phyloP scores from a whole-genome alignment of 2,888 invertebrate species.

The Lepidocyrtoides sp. region DNA sequence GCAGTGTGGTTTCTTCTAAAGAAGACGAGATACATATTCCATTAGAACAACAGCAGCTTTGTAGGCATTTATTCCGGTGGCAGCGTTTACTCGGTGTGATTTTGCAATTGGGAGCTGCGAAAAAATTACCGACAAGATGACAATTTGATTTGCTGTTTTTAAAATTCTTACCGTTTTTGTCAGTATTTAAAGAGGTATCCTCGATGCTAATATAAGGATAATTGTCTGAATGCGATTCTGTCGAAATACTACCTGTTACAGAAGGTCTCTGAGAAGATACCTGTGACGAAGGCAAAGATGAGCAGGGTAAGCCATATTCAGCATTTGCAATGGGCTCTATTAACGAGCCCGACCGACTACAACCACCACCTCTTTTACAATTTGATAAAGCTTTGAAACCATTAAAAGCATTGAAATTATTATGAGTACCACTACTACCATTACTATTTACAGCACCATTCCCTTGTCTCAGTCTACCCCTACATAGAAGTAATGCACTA shows the following conservation, averaged over 20 bases:
- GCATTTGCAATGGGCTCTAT: slow-evolving; percentile 54
- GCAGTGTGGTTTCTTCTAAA: not conserved
- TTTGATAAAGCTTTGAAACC: slow-evolving; percentile 27
- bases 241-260: no score
- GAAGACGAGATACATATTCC: not conserved
- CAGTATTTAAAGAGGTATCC: no score
- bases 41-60: not conserved
- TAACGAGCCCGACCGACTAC: slow-evolving; percentile 38
- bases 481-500: not conserved
- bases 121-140: slow-evolving; percentile 44
- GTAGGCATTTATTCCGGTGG: not conserved
- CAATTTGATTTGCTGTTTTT: no score
- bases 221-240: no score
- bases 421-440: slow-evolving; percentile 29
- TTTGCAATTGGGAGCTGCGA: slow-evolving; percentile 39
- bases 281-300: slow-evolving; percentile 47
- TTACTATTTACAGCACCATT: not conserved
- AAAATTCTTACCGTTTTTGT: no score
- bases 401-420: slow-evolving; percentile 13
- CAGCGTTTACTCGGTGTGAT: not conserved
- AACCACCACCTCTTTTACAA: not conserved
- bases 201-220: no score
- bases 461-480: slow-evolving; percentile 51
- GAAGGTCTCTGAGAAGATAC: slow-evolving; percentile 57
- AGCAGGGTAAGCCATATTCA: slow-evolving; percentile 11